Evolutionary conservation across 2,888 invertebrate genomes (phyloP).

Genomic region (Crossocerus cetratus): DNA sequence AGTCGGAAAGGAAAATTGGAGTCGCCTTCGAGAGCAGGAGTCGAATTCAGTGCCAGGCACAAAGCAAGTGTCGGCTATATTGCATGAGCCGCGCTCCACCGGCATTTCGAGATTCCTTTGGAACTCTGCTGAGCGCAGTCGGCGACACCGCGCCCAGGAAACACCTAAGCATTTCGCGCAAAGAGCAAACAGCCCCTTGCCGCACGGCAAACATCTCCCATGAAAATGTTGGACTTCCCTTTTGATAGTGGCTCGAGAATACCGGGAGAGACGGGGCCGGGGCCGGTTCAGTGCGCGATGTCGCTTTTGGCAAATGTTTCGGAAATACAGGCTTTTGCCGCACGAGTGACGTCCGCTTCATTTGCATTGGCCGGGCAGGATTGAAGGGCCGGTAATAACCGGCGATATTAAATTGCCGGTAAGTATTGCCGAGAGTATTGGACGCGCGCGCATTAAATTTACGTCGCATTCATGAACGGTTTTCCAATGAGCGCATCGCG

Average conservation of each 20-base stretch:
- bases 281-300: neutral
- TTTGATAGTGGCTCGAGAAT: neutral
- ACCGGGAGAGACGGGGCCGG: too few species aligned
- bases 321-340: too few species aligned
- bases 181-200: neutral
- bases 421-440: neutral
- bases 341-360: neutral
- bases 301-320: too few species aligned
- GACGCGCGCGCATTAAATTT: too few species aligned
- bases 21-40: constrained; percentile 18
- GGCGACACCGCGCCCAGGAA: constrained; percentile 34
- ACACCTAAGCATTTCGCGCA: neutral
- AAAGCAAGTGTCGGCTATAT: constrained; percentile 49
- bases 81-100: constrained; percentile 37
- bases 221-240: neutral
- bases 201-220: neutral
- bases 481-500: too few species aligned
- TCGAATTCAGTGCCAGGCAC: constrained; percentile 35
- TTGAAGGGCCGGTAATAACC: neutral
- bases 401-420: neutral
- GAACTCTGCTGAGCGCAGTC: constrained; percentile 29
- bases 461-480: too few species aligned
- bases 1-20: constrained; percentile 40
- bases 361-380: neutral
- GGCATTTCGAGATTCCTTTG: constrained; percentile 39